Conservation (phyloP, 1,140 invertebrate species). For the Andricus grossulariae region DNA sequence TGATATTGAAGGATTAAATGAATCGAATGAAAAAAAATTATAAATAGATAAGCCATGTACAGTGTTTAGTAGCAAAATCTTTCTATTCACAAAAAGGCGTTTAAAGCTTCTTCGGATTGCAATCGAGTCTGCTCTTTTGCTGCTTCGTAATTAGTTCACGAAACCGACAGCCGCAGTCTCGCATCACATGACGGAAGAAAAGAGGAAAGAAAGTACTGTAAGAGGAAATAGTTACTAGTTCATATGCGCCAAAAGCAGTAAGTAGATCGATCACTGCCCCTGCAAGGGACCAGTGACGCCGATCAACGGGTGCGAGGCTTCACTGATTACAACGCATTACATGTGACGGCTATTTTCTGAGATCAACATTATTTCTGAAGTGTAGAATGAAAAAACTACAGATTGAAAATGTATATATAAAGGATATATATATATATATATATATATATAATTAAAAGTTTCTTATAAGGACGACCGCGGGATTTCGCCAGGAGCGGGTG, state of each 20-base stretch:
- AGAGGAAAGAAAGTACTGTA: constrained; percentile 27
- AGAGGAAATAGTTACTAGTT: constrained; percentile 47
- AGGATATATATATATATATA: too few species aligned
- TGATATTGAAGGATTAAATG: not conserved
- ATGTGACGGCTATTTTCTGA: constrained; percentile 52
- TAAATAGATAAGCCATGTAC: not conserved
- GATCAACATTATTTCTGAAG: constrained; percentile 12
- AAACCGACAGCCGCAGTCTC: constrained; percentile 37
- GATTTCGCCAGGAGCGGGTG: too few species aligned
- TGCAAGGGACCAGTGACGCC: constrained; percentile 29
- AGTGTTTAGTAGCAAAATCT: not conserved
- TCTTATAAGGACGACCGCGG: too few species aligned
- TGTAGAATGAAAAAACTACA: constrained; percentile 10
- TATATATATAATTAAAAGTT: too few species aligned
- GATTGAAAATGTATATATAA: not conserved
- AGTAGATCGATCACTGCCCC: constrained; percentile 44
- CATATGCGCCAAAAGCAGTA: constrained; percentile 48
- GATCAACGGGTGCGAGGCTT: constrained; percentile 52
- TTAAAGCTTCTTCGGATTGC: not conserved
- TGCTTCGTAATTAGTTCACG: constrained; percentile 18
- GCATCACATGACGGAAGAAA: constrained; percentile 32
- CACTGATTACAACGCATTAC: constrained; percentile 54
- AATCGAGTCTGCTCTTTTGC: constrained; percentile 39
- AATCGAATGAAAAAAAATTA: not conserved
- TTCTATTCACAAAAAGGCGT: not conserved